These are phyloP conservation scores for Drosophila parvula DNA, from an alignment of 1,140 invertebrate species.

Conservation along the genomic window DNA sequence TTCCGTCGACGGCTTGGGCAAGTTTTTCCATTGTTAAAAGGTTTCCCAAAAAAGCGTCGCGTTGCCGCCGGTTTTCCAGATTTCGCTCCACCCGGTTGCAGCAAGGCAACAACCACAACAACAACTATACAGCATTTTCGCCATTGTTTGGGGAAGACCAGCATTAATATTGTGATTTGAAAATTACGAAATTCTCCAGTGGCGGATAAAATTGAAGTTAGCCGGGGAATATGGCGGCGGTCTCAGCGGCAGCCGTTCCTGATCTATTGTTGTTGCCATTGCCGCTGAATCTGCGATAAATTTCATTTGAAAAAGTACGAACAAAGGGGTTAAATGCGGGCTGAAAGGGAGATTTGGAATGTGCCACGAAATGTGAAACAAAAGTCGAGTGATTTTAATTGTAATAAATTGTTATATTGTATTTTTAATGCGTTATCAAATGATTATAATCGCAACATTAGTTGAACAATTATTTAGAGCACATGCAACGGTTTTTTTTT, in stretches of 20 bases:
- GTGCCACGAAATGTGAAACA: neutral
- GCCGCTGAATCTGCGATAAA: slow-evolving; percentile 38
- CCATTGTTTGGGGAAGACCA: slow-evolving; percentile 32
- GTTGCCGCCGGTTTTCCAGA: slow-evolving; percentile 21
- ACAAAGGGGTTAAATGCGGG: slow-evolving; percentile 32
- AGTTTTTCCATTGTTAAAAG: slow-evolving; percentile 61
- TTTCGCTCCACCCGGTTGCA: slow-evolving; percentile 18
- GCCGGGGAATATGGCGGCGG: slow-evolving; percentile 20
- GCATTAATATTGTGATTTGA: slow-evolving; percentile 61
- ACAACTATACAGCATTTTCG: slow-evolving; percentile 33
- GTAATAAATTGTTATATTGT: slow-evolving; percentile 17
- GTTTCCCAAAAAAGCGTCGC: slow-evolving; percentile 43
- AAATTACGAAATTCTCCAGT: slow-evolving; percentile 60
- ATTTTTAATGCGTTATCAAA: slow-evolving; percentile 14
- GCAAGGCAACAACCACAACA: slow-evolving; percentile 13
- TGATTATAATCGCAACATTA: slow-evolving; percentile 6
- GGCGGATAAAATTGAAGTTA: slow-evolving; percentile 48
- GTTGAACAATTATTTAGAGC: neutral
- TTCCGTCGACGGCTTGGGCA: slow-evolving; percentile 58
- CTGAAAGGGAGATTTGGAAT: slow-evolving; percentile 13
- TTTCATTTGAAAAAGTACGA: slow-evolving; percentile 19
- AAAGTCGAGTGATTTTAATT: slow-evolving; percentile 16
- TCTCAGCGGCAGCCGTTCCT: slow-evolving; percentile 20
- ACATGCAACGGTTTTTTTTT: neutral
- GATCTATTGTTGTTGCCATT: slow-evolving; percentile 32